Percentiles rank a stretch among this genome's conserved stretches.
phyloP scores from a whole-genome alignment of 2,888 invertebrate genomes.

The Acronicta alni region DNA sequence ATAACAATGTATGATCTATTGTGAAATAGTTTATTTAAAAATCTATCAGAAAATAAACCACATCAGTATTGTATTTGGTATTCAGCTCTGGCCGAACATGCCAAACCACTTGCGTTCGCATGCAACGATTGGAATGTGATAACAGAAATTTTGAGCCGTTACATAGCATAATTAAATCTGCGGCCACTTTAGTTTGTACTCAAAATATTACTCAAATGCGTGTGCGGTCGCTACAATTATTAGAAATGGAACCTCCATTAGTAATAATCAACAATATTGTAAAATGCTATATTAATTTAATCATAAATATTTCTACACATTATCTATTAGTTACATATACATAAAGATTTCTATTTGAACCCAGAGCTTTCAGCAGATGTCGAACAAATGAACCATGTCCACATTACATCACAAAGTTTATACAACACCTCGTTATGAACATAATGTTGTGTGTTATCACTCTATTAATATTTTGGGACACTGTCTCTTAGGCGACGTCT shows the following conservation, averaged over 20 bases:
- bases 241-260: slow-evolving; percentile 65
- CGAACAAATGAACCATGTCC: slow-evolving; percentile 67
- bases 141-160: slow-evolving; percentile 63
- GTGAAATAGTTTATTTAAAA: slow-evolving; percentile 79
- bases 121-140: slow-evolving; percentile 81
- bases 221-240: slow-evolving; percentile 58
- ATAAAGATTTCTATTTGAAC: slow-evolving; percentile 65
- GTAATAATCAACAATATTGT: slow-evolving; percentile 74
- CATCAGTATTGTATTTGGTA: slow-evolving; percentile 83
- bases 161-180: slow-evolving; percentile 60
- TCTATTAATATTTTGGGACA: slow-evolving; percentile 79
- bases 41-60: slow-evolving; percentile 81
- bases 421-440: slow-evolving; percentile 58
- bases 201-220: slow-evolving; percentile 61
- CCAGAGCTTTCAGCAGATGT: slow-evolving; percentile 71
- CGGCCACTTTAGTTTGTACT: slow-evolving; percentile 68
- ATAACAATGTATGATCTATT: slow-evolving; percentile 57
- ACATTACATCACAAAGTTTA: slow-evolving; percentile 68
- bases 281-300: slow-evolving; percentile 77
- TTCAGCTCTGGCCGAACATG: slow-evolving; percentile 79
- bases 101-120: slow-evolving; percentile 62
- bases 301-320: slow-evolving; percentile 81
- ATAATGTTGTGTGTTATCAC: slow-evolving; percentile 62
- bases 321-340: slow-evolving; percentile 71
- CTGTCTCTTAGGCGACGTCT: slow-evolving; percentile 83